Evolutionary conservation across 2,113 vertebrate species (phyloP).

Genomic region (Hirundichthys speculiger): DNA sequence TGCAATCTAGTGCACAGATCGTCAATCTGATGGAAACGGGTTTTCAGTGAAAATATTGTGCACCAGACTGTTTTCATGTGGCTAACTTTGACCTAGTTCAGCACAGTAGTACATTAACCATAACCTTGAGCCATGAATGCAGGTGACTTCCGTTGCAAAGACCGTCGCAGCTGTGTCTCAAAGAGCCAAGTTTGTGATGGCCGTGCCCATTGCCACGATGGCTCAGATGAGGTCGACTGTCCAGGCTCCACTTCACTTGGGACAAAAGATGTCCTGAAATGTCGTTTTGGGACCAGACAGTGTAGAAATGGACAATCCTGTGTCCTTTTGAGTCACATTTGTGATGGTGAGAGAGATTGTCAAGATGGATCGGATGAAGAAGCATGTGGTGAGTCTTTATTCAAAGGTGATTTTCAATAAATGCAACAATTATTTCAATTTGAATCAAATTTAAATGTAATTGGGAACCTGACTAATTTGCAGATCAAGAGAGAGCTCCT

Average conservation of each 20-base stretch:
- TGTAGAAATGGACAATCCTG: slow-evolving; percentile 80
- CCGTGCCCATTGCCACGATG: slow-evolving; percentile 5
- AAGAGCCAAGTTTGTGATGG: slow-evolving; percentile 11
- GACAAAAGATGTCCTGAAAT: slow-evolving; percentile 36
- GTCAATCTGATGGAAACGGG: too few species aligned
- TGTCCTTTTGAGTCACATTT: slow-evolving; percentile 78
- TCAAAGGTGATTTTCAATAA: not conserved
- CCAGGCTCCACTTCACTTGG: not conserved
- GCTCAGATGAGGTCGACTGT: slow-evolving; percentile 10
- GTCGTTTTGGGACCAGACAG: slow-evolving; percentile 56
- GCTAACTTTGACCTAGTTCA: too few species aligned
- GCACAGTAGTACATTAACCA: too few species aligned
- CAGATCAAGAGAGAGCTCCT: not conserved
- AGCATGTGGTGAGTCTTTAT: slow-evolving; percentile 40
- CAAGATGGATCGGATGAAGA: slow-evolving; percentile 2
- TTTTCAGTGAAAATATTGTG: too few species aligned
- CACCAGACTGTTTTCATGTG: too few species aligned
- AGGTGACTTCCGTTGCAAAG: slow-evolving; percentile 80
- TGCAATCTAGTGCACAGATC: too few species aligned
- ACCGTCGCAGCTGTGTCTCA: slow-evolving; percentile 1
- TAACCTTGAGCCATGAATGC: too few species aligned
- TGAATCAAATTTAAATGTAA: too few species aligned
- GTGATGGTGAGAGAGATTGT: slow-evolving; percentile 77
- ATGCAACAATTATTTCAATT: too few species aligned
- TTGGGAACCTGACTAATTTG: not conserved